Evolutionary conservation across 1,140 invertebrate species (phyloP).

Genomic region (Bombus soroeensis): DNA sequence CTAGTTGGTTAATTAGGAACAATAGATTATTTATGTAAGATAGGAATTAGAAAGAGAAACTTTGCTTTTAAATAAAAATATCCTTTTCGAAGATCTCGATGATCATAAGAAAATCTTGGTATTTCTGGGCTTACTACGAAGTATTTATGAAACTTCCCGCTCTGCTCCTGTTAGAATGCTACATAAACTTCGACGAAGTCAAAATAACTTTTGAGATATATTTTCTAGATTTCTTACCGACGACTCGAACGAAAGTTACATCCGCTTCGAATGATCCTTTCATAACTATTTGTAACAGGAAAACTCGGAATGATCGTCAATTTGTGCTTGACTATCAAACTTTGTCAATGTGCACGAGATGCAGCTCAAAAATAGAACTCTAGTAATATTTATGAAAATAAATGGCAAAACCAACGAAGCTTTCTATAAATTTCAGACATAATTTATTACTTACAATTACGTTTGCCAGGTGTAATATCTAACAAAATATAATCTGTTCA

Average conservation of each 20-base stretch:
- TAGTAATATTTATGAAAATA: too few relatives aligned
- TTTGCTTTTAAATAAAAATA: neutral
- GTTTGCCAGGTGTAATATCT: too few relatives aligned
- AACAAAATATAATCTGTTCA: too few relatives aligned
- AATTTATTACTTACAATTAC: too few relatives aligned
- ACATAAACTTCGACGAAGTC: conserved; percentile 1
- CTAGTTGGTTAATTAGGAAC: too few relatives aligned
- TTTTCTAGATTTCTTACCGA: neutral
- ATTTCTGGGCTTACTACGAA: neutral
- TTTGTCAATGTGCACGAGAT: neutral
- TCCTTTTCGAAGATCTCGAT: neutral
- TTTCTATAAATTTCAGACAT: too few relatives aligned
- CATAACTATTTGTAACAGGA: neutral
- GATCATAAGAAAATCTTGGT: neutral
- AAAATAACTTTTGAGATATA: neutral
- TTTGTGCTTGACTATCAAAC: neutral
- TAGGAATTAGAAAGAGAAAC: neutral
- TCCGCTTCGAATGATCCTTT: neutral
- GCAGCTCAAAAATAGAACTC: too few relatives aligned
- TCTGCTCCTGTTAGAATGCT: neutral
- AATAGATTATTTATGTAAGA: too few relatives aligned
- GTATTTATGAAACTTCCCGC: neutral
- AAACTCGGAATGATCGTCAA: neutral
- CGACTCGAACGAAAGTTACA: neutral
- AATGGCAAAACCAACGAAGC: too few relatives aligned